A percentile compares a stretch with the other conserved stretches of the same genome.
phyloP scores from a whole-genome alignment of 1,140 invertebrate species.

The Drosophila nikananu region DNA sequence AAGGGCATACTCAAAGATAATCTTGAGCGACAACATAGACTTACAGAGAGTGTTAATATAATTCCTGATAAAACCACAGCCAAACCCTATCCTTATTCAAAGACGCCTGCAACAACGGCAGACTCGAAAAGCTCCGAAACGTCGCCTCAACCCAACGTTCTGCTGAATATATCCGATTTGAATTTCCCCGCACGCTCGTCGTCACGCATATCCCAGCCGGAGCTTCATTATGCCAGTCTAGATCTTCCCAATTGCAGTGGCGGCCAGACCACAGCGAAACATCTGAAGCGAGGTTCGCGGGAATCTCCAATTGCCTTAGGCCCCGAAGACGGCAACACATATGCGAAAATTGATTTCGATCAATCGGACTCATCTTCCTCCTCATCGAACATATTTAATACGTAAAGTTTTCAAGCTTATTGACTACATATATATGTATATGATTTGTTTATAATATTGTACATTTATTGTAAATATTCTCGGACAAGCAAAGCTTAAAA shows the following conservation, averaged over 20 bases:
- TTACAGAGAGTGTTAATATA: conserved; percentile 37
- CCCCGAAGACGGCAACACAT: conserved; percentile 86
- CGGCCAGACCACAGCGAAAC: conserved; percentile 66
- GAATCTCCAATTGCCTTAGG: conserved; percentile 82
- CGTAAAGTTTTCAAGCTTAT: conserved; percentile 48
- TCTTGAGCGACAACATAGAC: conserved; percentile 56
- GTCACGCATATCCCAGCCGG: conserved; percentile 85
- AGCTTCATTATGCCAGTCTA: conserved; percentile 89
- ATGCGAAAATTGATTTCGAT: conserved; percentile 91
- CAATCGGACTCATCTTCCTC: conserved; percentile 86
- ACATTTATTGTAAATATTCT: conserved; percentile 58
- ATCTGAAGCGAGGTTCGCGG: conserved; percentile 64
- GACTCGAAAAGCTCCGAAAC: conserved; percentile 24
- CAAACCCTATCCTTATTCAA: conserved; percentile 31
- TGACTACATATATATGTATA: conserved; percentile 28
- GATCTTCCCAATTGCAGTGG: conserved; percentile 86
- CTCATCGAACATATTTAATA: conserved; percentile 78
- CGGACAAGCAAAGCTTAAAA: conserved; percentile 40
- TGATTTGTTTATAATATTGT: conserved; percentile 54
- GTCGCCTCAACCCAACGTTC: conserved; percentile 19
- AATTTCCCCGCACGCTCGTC: conserved; percentile 77
- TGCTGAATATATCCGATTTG: conserved; percentile 31
- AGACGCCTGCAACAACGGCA: neutral
- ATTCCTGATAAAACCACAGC: conserved; percentile 30
- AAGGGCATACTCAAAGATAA: conserved; percentile 78